These are phyloP conservation scores for Neoniphon sammara DNA, from an alignment of 2,797 vertebrate species.

Conservation along the genomic window DNA sequence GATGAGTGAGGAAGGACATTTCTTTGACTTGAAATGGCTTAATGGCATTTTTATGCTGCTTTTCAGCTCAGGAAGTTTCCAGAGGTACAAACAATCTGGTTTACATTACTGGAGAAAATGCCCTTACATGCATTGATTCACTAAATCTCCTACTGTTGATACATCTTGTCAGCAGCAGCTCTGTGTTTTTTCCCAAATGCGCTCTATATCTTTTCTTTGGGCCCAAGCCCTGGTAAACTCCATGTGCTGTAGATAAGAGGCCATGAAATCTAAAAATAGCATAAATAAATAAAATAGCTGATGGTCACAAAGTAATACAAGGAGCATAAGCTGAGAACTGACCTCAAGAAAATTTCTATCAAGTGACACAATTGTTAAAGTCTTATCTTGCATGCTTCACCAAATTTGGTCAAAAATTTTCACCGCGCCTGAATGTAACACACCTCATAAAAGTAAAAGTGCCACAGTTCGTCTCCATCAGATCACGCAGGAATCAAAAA, in stretches of 20 bases:
- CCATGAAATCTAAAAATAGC: not conserved
- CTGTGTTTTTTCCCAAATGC: not conserved
- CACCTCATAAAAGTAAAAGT: not conserved
- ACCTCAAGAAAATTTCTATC: not conserved
- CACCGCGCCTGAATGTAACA: too few relatives aligned
- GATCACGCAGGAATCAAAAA: conserved; percentile 3
- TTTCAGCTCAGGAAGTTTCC: not conserved
- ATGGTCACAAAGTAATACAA: not conserved
- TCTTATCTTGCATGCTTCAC: not conserved
- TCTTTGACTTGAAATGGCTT: not conserved
- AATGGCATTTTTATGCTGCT: not conserved
- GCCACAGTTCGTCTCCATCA: too few relatives aligned
- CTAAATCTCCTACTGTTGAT: not conserved
- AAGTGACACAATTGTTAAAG: not conserved
- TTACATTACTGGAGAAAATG: not conserved
- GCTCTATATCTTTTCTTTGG: conserved; percentile 8
- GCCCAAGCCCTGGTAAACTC: not conserved
- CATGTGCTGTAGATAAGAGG: not conserved
- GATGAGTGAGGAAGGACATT: not conserved
- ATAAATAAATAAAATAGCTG: not conserved
- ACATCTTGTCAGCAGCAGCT: not conserved
- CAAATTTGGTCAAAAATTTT: conserved; percentile 9
- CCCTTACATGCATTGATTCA: too few relatives aligned
- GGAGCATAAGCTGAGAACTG: conserved; percentile 6
- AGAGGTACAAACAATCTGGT: not conserved